Evolutionary conservation across 2,113 vertebrate species (phyloP).

Genomic region (Gallinago paraguaiae): DNA sequence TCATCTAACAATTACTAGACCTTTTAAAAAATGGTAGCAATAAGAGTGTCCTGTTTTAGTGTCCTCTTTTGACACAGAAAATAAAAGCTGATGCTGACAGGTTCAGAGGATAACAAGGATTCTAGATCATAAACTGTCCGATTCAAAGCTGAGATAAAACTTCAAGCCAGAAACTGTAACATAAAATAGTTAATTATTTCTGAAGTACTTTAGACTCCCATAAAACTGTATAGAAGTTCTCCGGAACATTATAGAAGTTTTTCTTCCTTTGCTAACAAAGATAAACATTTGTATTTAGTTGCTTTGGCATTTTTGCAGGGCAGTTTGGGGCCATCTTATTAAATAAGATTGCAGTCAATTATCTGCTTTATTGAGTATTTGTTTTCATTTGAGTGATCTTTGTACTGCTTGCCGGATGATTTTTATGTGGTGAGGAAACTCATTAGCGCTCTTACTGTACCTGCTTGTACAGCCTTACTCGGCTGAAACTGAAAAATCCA

Average conservation of each 20-base stretch:
- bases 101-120: not conserved
- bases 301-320: conserved; percentile 19
- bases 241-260: not conserved
- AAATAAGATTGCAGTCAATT: conserved; percentile 67
- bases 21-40: not conserved
- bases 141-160: conserved; percentile 14
- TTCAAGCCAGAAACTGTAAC: not conserved
- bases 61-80: not conserved
- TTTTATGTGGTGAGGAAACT: conserved; percentile 53
- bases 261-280: conserved; percentile 27
- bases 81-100: not conserved
- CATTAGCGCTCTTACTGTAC: conserved; percentile 47
- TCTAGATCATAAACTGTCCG: not conserved
- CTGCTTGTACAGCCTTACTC: not conserved
- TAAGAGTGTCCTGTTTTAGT: not conserved
- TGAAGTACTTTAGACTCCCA: not conserved
- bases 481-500: conserved; percentile 31
- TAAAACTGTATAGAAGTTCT: conserved; percentile 15
- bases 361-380: conserved; percentile 56
- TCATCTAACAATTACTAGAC: not conserved
- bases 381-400: conserved; percentile 67
- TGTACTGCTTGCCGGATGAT: conserved; percentile 23
- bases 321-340: conserved; percentile 42
- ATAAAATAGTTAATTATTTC: conserved; percentile 50
- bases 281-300: conserved; percentile 47